A percentile compares a stretch with the other conserved stretches of the same genome.
These are phyloP conservation scores for Malthinus flaveolus DNA, from an alignment of 2,888 invertebrate genomes.

Conservation along the genomic window DNA sequence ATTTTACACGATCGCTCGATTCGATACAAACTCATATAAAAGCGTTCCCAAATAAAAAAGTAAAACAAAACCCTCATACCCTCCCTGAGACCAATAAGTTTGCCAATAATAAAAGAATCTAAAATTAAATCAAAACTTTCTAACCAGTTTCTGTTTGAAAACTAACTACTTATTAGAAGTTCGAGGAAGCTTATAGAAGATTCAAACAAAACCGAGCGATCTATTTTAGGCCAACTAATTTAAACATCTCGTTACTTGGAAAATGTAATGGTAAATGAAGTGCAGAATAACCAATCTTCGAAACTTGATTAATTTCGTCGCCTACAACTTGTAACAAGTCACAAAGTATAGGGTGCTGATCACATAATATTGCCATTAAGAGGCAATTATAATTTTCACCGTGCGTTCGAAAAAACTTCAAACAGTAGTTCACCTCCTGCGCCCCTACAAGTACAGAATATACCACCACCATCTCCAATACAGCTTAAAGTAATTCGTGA, in stretches of 20 bases:
- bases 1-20: slow-evolving; percentile 11
- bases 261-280: slow-evolving; percentile 13
- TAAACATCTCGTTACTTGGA: slow-evolving; percentile 10
- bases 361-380: slow-evolving; percentile 34
- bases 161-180: not conserved
- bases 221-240: slow-evolving; percentile 6
- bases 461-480: too few relatives aligned
- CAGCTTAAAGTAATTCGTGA: slow-evolving; percentile 34
- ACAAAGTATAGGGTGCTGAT: slow-evolving; percentile 31
- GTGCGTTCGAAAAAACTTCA: slow-evolving; percentile 34
- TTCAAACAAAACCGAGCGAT: not conserved
- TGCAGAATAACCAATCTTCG: slow-evolving; percentile 14
- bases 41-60: not conserved
- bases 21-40: not conserved
- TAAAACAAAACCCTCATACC: not conserved
- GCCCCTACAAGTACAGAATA: too few relatives aligned
- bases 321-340: slow-evolving; percentile 34
- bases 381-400: slow-evolving; percentile 34
- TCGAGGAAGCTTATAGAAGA: not conserved
- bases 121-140: slow-evolving; percentile 19
- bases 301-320: slow-evolving; percentile 36
- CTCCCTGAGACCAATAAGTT: not conserved
- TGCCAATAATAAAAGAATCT: not conserved
- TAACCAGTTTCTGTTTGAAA: slow-evolving; percentile 10
- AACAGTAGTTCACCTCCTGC: slow-evolving; percentile 38